Conservation (phyloP, 92 coral and sea anemone genomes). For the Bergia puertoricense region DNA sequence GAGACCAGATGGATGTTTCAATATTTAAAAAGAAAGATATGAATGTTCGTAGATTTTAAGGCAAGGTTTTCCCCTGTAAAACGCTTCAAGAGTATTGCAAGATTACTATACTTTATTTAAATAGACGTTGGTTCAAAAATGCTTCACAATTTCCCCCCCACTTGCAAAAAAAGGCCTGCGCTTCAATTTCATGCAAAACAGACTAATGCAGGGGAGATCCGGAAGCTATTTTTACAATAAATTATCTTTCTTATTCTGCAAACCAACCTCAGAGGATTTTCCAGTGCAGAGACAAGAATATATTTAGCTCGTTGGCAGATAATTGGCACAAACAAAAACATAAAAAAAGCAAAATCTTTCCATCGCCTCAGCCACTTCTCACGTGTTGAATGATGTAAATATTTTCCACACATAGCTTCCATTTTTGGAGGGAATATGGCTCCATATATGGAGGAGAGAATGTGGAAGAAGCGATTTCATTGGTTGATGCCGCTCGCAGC, state of each 20-base stretch:
- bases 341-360: neutral
- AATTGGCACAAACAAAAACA: neutral
- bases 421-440: slow-evolving; percentile 23
- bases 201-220: neutral
- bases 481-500: slow-evolving; percentile 25
- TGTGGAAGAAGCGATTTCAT: slow-evolving; percentile 35
- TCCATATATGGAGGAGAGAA: slow-evolving; percentile 39
- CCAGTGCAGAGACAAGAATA: neutral
- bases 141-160: neutral
- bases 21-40: too few relatives aligned
- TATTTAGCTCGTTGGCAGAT: neutral
- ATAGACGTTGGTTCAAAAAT: too few relatives aligned
- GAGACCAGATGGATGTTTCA: neutral
- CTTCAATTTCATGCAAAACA: too few relatives aligned
- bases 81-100: neutral
- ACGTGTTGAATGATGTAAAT: slow-evolving; percentile 38
- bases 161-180: too few relatives aligned
- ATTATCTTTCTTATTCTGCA: neutral
- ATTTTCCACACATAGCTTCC: neutral
- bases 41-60: neutral
- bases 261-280: neutral
- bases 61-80: too few relatives aligned
- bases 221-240: neutral
- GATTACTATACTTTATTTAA: neutral
- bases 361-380: slow-evolving; percentile 10